These are phyloP conservation scores for Arnoldichthys spilopterus DNA, from an alignment of 2,797 vertebrate genomes.

Conservation along the genomic window DNA sequence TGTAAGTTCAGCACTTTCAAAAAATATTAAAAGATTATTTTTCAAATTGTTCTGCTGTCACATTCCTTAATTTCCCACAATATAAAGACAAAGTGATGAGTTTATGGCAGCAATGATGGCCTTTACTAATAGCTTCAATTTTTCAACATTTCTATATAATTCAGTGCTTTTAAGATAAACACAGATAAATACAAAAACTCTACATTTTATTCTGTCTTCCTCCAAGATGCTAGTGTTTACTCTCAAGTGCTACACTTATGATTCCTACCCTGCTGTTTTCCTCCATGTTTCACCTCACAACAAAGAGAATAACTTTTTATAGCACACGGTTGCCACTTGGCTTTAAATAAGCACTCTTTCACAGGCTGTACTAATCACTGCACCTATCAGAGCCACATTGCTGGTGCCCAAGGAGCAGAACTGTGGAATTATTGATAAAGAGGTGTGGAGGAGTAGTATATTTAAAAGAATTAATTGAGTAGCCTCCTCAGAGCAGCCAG, in stretches of 20 bases:
- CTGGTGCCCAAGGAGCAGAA: neutral
- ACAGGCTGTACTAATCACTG: slow-evolving; percentile 13
- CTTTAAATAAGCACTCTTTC: slow-evolving; percentile 1
- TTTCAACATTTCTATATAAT: too few relatives aligned
- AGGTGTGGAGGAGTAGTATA: slow-evolving; percentile 66
- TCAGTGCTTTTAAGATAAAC: too few relatives aligned
- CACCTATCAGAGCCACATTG: slow-evolving; percentile 12
- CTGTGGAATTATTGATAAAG: slow-evolving; percentile 41
- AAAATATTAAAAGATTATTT: too few relatives aligned
- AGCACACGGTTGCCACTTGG: neutral
- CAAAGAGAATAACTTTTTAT: slow-evolving; percentile 3
- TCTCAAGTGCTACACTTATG: neutral
- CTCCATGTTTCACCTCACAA: neutral
- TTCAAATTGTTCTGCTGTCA: too few relatives aligned
- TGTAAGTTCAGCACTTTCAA: too few relatives aligned
- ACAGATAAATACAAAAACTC: too few relatives aligned
- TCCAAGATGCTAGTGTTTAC: neutral
- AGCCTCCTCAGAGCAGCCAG: slow-evolving; percentile 56
- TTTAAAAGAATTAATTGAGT: slow-evolving; percentile 74
- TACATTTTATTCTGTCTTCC: neutral
- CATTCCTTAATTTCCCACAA: too few relatives aligned
- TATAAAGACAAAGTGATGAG: too few relatives aligned
- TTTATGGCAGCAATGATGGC: neutral
- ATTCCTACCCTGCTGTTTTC: neutral
- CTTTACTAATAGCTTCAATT: too few relatives aligned